Evolutionary conservation across 53 echinoderm and acorn worm genomes (phyloP), one percentile per base, ranked within the genome.

Genomic region (Pentamera pediparva): DNA sequence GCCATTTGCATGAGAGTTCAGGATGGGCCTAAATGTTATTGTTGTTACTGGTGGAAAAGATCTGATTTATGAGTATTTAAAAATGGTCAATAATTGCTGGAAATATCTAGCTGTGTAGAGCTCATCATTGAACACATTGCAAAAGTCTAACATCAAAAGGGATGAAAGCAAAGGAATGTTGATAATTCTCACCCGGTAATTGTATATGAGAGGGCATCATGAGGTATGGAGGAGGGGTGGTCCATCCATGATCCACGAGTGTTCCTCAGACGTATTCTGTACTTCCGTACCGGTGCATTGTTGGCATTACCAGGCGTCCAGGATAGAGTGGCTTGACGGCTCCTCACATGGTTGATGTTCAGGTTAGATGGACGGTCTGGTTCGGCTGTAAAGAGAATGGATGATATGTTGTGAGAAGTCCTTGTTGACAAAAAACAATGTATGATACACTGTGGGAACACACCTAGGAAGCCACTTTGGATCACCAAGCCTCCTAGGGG

Each of bases 241-340:
- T 85, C 78, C 28, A 8, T 62, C 62, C 84, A 93, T 40, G 74
- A 58, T 3, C 83, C 83, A 6, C 31, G 26, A 3, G 69, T 79
- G 29, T 72, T 73, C 51, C 74, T 67, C 4, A 77, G 56, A 49
- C 92, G 83, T 30, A 98, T 89, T 69, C 76, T 81, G 79, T 98
- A 98, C 59, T 48, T 75, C 19, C 98, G 82, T 13, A 98, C 67
- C 3, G 98, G 98, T 18, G 92, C 89, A 41, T 92, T 83, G 48
- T 88, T 88, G 65, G 83, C 76, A 17, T 43, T 53, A 0, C 83
- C 85, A 7, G 86, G 83, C 17, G 80, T 92, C 92, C 92, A 92
- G n/a, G 91, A 87, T 26, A 92, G 75, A 2, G 78, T 76, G 7
- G 76, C 98, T 37, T 86, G 77, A 18, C 89, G 80, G 72, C 98